phyloP scores from a whole-genome alignment of 2,113 vertebrate species.

The Mola mola region DNA sequence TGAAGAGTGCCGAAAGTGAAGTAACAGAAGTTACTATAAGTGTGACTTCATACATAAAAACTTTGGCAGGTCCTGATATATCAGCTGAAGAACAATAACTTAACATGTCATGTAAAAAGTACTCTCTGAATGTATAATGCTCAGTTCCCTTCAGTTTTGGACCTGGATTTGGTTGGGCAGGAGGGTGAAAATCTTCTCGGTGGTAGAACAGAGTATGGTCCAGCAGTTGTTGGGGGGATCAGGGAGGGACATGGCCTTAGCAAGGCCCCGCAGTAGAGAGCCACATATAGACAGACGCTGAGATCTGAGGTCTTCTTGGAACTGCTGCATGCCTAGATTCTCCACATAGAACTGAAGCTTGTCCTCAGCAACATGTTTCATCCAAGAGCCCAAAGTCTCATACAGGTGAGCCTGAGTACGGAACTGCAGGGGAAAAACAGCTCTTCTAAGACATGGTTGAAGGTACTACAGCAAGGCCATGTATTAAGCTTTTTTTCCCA shows the following conservation, averaged over 20 bases:
- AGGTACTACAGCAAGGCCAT: too few relatives aligned
- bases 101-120: too few relatives aligned
- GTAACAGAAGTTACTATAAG: too few relatives aligned
- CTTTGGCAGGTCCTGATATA: too few relatives aligned
- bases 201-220: constrained; percentile 83
- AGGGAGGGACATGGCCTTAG: constrained; percentile 89
- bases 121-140: too few relatives aligned
- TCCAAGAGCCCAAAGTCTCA: constrained; percentile 84
- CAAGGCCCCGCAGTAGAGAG: constrained; percentile 85
- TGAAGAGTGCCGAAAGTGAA: too few relatives aligned
- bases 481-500: too few relatives aligned
- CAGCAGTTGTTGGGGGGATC: constrained; percentile 87
- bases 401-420: constrained; percentile 85
- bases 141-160: too few relatives aligned
- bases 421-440: constrained; percentile 69
- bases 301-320: constrained; percentile 67
- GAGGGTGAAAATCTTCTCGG: constrained; percentile 86
- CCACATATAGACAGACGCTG: constrained; percentile 71
- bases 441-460: too few relatives aligned
- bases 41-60: too few relatives aligned
- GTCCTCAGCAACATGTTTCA: constrained; percentile 92
- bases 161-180: constrained; percentile 87
- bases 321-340: constrained; percentile 84
- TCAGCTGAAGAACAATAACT: too few relatives aligned
- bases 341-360: constrained; percentile 87